Conservation (phyloP, 2,113 vertebrate genomes). For the Phalacrocorax aristotelis region DNA sequence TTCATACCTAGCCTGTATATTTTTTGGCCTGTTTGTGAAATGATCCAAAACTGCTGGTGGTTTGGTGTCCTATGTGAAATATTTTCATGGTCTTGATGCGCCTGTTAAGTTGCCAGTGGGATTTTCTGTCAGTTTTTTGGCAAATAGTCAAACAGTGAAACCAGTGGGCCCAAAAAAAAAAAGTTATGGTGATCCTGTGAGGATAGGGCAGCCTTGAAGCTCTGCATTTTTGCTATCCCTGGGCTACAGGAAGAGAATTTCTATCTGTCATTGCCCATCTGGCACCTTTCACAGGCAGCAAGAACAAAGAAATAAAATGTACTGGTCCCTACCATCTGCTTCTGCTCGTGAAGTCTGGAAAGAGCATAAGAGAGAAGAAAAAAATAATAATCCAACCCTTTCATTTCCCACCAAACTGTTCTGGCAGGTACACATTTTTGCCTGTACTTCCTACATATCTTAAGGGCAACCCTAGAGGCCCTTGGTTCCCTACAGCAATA, state of each 20-base stretch:
- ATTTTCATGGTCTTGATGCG: background rate
- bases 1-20: background rate
- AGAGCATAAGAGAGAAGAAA: background rate
- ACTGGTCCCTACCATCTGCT: constrained; percentile 47
- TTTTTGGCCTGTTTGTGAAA: background rate
- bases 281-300: constrained; percentile 52
- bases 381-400: background rate
- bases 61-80: background rate
- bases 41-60: background rate
- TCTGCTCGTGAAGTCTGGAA: constrained; percentile 18
- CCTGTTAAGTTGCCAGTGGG: background rate
- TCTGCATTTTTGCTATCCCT: background rate
- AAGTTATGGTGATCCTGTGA: background rate
- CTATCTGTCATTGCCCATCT: constrained; percentile 47
- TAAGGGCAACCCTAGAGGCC: background rate
- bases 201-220: background rate
- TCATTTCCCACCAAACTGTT: background rate
- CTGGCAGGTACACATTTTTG: background rate
- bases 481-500: background rate
- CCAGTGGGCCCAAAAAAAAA: background rate
- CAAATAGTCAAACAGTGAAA: background rate
- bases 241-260: constrained; percentile 40
- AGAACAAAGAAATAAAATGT: constrained; percentile 52
- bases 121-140: background rate
- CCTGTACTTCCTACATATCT: background rate